These are phyloP conservation scores for Lepus timidus DNA, from an alignment of 2,113 vertebrate genomes.

Conservation along the genomic window DNA sequence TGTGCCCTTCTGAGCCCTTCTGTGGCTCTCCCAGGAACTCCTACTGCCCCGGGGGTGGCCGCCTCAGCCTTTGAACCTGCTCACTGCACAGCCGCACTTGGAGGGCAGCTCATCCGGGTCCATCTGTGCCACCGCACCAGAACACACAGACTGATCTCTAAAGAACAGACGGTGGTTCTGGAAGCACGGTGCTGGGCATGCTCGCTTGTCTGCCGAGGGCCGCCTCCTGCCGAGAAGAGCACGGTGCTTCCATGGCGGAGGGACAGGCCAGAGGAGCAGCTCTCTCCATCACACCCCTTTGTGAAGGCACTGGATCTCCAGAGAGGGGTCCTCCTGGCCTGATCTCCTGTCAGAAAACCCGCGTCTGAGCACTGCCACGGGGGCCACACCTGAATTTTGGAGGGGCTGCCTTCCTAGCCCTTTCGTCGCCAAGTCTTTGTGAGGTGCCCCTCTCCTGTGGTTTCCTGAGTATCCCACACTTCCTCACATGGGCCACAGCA, in stretches of 20 bases:
- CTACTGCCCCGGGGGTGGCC: not conserved
- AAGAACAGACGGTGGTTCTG: too few species aligned
- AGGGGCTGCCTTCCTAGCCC: not conserved
- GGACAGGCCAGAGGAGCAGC: not conserved
- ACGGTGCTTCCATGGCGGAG: not conserved
- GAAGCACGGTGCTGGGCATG: not conserved
- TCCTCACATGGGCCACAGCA: not conserved
- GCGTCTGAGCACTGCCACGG: not conserved
- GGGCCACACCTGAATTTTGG: not conserved
- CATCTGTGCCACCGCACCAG: not conserved
- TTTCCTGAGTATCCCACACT: too few species aligned
- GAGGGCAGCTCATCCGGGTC: not conserved
- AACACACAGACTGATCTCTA: not conserved
- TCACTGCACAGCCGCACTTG: not conserved
- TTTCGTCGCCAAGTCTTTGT: not conserved
- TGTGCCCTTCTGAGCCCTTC: not conserved
- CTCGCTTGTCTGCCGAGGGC: not conserved
- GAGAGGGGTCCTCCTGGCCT: not conserved
- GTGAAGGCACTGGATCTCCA: not conserved
- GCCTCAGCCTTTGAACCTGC: not conserved
- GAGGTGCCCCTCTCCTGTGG: not conserved
- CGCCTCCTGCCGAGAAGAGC: not conserved
- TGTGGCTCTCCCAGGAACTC: not conserved
- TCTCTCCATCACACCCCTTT: not conserved
- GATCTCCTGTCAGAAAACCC: not conserved